Percentiles rank a stretch among this genome's conserved stretches.
phyloP scores from a whole-genome alignment of 2,888 invertebrate genomes.

The Polymixis flavicincta region DNA sequence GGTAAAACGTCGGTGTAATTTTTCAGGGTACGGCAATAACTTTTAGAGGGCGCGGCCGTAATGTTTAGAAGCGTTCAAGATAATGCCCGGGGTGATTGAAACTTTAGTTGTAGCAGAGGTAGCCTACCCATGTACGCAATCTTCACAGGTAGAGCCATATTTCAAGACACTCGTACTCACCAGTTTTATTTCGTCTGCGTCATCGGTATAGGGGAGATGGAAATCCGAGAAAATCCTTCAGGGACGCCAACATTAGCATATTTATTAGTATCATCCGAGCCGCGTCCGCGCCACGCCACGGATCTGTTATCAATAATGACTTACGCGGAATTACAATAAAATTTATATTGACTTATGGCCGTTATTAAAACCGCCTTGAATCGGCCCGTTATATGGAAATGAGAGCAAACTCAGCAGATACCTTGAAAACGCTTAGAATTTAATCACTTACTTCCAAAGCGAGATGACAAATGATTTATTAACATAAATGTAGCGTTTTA shows the following conservation, averaged over 20 bases:
- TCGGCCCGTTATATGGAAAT: constrained; percentile 49
- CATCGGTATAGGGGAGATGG: constrained; percentile 83
- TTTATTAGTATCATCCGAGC: constrained; percentile 85
- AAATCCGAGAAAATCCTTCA: constrained; percentile 87
- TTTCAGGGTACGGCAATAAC: constrained; percentile 45
- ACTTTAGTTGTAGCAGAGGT: constrained; percentile 67
- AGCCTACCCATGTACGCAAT: constrained; percentile 59
- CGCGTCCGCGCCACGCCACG: constrained; percentile 73
- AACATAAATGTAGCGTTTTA: constrained; percentile 42
- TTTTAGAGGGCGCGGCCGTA: constrained; percentile 33
- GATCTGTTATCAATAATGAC: constrained; percentile 85
- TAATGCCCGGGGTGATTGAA: constrained; percentile 62
- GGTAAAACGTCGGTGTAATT: constrained; percentile 43
- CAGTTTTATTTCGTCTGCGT: constrained; percentile 83
- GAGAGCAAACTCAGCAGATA: constrained; percentile 46
- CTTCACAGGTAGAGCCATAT: constrained; percentile 77
- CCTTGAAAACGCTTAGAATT: constrained; percentile 49
- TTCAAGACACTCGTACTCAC: constrained; percentile 73
- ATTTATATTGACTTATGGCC: constrained; percentile 70
- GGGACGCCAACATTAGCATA: constrained; percentile 87
- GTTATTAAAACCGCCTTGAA: constrained; percentile 58
- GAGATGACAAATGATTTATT: constrained; percentile 50
- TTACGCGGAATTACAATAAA: constrained; percentile 77
- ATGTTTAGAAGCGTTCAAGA: constrained; percentile 61
- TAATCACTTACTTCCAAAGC: constrained; percentile 43